Conservation (phyloP, 2,888 invertebrate species). For the Mimachlamys varia region DNA sequence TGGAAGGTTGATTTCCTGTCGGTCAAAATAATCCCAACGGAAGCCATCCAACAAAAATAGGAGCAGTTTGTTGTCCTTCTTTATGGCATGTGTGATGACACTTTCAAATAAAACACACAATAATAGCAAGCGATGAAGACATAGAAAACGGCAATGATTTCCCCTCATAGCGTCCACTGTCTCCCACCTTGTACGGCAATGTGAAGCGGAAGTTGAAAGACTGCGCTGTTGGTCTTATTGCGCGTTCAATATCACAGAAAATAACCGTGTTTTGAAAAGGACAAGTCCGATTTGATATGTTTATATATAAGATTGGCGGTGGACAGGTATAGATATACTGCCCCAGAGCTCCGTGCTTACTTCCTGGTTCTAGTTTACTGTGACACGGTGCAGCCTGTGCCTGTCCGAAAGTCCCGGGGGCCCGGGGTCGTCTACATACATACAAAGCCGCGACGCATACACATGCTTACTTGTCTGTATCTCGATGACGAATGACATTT, state of each 20-base stretch:
- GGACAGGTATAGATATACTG: neutral
- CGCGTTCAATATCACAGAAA: neutral
- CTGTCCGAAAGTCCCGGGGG: constrained; percentile 8
- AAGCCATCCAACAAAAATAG: constrained; percentile 75
- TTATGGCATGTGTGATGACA: neutral
- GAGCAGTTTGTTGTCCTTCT: constrained; percentile 58
- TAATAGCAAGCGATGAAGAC: neutral
- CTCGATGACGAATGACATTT: neutral
- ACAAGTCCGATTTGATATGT: no score
- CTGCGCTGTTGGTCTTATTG: neutral
- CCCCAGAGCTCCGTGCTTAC: neutral
- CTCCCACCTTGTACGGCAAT: neutral
- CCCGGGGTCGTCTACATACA: neutral
- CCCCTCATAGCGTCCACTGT: neutral
- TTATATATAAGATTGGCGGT: neutral
- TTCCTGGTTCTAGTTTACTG: neutral
- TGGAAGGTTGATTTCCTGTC: constrained; percentile 55
- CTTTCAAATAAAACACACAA: neutral
- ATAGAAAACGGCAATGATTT: no score
- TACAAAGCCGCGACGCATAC: neutral
- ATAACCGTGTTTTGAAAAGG: neutral
- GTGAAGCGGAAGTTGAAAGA: neutral
- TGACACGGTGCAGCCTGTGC: neutral
- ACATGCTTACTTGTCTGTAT: neutral
- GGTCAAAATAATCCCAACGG: constrained; percentile 74